These are phyloP conservation scores for Rotaria macrura DNA, from an alignment of 2,888 invertebrate genomes.

Conservation along the genomic window DNA sequence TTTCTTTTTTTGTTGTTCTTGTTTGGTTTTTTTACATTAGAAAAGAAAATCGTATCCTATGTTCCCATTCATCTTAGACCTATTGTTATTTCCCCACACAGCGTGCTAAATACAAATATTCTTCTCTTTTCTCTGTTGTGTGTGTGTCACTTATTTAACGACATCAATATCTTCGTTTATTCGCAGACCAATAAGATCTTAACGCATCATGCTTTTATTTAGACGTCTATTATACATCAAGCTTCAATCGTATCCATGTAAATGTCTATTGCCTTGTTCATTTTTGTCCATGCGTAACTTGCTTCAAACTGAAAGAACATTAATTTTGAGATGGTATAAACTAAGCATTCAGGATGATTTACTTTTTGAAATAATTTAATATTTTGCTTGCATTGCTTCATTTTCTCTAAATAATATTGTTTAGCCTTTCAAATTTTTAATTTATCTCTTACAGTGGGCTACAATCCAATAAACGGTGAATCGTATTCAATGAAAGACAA, in stretches of 20 bases:
- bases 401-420: not conserved
- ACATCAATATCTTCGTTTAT: too few species aligned
- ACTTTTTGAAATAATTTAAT: too few species aligned
- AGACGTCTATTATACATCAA: not conserved
- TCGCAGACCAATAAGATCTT: not conserved
- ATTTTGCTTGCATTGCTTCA: too few species aligned
- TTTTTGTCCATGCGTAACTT: not conserved
- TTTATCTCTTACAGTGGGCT: not conserved
- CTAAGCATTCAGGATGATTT: too few species aligned
- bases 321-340: too few species aligned
- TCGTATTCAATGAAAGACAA: not conserved
- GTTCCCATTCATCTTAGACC: not conserved
- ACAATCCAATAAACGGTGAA: constrained; percentile 4
- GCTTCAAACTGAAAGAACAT: too few species aligned
- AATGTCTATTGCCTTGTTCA: not conserved
- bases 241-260: not conserved
- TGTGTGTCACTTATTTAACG: not conserved
- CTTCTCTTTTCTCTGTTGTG: not conserved
- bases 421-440: not conserved
- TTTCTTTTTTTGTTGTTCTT: not conserved
- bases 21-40: not conserved
- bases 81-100: not conserved
- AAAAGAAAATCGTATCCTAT: not conserved
- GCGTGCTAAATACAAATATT: too few species aligned
- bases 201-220: not conserved